Percentiles rank a stretch among this genome's conserved stretches.
phyloP scores from a whole-genome alignment of 2,797 vertebrate species.

The Labeo calbasu region DNA sequence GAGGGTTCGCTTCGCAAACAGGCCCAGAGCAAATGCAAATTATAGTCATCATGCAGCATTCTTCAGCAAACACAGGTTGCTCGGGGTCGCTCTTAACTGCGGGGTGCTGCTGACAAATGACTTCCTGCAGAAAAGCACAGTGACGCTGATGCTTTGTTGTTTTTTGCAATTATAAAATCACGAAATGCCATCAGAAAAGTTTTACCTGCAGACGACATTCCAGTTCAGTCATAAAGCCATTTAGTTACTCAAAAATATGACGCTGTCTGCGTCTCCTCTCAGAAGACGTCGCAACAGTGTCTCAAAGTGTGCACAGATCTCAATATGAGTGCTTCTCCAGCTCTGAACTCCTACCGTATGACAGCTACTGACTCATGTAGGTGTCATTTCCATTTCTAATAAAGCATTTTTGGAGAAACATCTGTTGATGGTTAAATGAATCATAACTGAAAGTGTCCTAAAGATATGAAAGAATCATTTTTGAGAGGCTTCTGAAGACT shows the following conservation, averaged over 20 bases:
- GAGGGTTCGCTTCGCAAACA: constrained; percentile 71
- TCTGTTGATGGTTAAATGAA: background rate
- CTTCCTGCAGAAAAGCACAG: constrained; percentile 76
- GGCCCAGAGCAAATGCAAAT: constrained; percentile 77
- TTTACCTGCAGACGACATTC: background rate
- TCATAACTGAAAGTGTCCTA: background rate
- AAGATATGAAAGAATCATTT: background rate
- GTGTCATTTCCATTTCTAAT: background rate
- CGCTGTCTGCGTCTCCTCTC: background rate
- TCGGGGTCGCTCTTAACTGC: constrained; percentile 73
- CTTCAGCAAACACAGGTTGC: constrained; percentile 79
- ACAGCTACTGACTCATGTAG: background rate
- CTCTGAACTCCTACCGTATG: background rate
- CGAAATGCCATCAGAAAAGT: background rate
- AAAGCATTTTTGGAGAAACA: background rate
- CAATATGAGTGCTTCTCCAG: background rate
- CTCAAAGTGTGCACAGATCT: background rate
- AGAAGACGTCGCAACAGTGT: background rate
- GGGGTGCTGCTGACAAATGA: constrained; percentile 83
- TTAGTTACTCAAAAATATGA: background rate
- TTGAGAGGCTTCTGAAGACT: background rate
- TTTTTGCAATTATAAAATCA: constrained; percentile 3
- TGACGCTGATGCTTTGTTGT: constrained; percentile 23
- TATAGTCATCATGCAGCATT: constrained; percentile 81
- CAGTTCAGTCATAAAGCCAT: background rate